Conservation (phyloP, 2,113 vertebrate species). For the Amphiprion percula region DNA sequence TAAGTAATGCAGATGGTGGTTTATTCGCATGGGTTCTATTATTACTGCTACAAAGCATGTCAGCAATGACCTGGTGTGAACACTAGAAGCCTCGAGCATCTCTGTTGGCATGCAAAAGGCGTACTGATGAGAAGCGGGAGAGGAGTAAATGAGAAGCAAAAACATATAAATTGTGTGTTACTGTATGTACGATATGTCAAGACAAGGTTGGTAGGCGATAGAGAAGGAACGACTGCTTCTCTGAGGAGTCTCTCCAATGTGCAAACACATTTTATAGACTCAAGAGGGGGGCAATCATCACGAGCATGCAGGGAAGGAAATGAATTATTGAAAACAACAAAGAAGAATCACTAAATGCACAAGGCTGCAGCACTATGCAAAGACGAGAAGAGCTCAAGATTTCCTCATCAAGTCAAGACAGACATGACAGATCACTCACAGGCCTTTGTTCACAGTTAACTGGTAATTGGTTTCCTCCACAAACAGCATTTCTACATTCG, state of each 20-base stretch:
- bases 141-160: conserved; percentile 1
- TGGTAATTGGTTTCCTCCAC: background rate
- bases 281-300: conserved; percentile 2
- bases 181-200: background rate
- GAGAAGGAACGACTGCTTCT: background rate
- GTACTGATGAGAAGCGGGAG: conserved; percentile 29
- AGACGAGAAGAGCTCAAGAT: conserved; percentile 26
- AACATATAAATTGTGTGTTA: conserved; percentile 7
- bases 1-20: conserved; percentile 14
- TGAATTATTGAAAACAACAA: conserved; percentile 57
- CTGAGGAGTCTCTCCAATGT: conserved; percentile 18
- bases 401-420: conserved; percentile 35
- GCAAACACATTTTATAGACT: conserved; percentile 45
- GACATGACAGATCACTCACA: background rate
- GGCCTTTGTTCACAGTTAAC: conserved; percentile 24
- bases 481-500: background rate
- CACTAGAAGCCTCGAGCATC: conserved; percentile 6
- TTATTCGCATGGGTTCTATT: conserved; percentile 19
- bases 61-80: conserved; percentile 29
- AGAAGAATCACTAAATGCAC: conserved; percentile 31
- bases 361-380: background rate
- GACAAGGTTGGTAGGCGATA: conserved; percentile 13
- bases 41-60: conserved; percentile 24
- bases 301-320: conserved; percentile 26
- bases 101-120: conserved; percentile 15